phyloP scores from a whole-genome alignment of 2,797 vertebrate genomes.

The Enteromius trimaculatus region DNA sequence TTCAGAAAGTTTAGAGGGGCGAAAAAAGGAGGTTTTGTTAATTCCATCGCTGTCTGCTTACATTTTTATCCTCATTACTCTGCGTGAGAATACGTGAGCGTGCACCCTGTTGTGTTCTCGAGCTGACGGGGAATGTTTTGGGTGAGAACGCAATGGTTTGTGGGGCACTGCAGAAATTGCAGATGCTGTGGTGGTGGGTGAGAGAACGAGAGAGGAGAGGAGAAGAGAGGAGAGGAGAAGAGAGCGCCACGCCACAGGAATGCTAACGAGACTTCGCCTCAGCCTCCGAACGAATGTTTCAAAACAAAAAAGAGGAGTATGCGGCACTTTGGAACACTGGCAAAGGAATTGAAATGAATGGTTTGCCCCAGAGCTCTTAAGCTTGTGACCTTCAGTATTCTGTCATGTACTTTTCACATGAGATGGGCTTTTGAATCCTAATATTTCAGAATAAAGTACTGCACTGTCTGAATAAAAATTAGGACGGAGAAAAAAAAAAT shows the following conservation, averaged over 20 bases:
- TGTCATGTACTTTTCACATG: conserved; percentile 63
- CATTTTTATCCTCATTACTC: conserved; percentile 83
- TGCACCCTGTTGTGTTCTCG: conserved; percentile 74
- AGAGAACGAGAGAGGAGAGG: conserved; percentile 35
- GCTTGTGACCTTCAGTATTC: conserved; percentile 63
- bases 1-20: conserved; percentile 48
- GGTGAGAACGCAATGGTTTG: conserved; percentile 71
- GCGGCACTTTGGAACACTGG: conserved; percentile 57
- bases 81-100: conserved; percentile 63
- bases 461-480: conserved; percentile 57
- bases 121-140: conserved; percentile 70
- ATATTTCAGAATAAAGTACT: conserved; percentile 59
- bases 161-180: conserved; percentile 72
- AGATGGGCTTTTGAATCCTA: conserved; percentile 62
- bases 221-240: conserved; percentile 34
- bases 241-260: conserved; percentile 59
- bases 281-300: conserved; percentile 38
- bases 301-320: conserved; percentile 59
- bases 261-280: conserved; percentile 66
- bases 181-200: conserved; percentile 64
- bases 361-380: conserved; percentile 64
- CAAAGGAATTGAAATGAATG: conserved; percentile 65
- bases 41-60: conserved; percentile 80
- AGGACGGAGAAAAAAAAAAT: conserved; percentile 32
- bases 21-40: conserved; percentile 74